Conservation (phyloP, 1,140 invertebrate species). For the Eupristina koningsbergeri region DNA sequence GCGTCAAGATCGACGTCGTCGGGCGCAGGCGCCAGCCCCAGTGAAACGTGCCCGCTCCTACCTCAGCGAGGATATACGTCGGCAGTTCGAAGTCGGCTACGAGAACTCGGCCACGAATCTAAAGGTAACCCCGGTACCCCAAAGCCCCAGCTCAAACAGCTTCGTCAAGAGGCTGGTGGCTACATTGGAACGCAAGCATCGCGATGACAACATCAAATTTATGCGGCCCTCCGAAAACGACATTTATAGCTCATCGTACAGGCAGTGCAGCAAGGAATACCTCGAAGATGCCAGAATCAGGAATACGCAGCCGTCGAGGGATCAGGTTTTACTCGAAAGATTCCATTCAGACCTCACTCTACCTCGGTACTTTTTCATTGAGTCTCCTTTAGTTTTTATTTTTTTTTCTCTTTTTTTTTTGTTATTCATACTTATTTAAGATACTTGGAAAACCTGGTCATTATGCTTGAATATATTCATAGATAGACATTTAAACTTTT, state of each 20-base stretch:
- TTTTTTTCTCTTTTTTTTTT: too few species aligned
- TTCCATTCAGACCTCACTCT: conserved; percentile 3
- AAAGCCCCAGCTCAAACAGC: conserved; percentile 44
- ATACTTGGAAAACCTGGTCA: too few species aligned
- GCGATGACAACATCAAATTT: neutral
- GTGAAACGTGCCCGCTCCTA: neutral
- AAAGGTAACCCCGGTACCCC: neutral
- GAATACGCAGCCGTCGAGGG: neutral
- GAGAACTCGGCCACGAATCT: neutral
- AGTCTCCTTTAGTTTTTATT: too few species aligned
- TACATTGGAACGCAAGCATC: conserved; percentile 45
- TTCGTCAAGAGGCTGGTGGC: conserved; percentile 52
- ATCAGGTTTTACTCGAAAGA: neutral
- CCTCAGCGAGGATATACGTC: conserved; percentile 1
- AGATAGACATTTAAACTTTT: too few species aligned
- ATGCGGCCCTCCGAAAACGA: neutral
- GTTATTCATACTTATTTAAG: too few species aligned
- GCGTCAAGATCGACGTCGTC: neutral
- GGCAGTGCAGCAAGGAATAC: neutral
- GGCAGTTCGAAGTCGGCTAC: conserved; percentile 4
- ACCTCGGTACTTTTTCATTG: neutral
- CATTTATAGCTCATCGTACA: neutral
- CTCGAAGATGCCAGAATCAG: neutral
- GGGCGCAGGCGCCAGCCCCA: neutral
- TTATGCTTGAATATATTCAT: too few species aligned